Evolutionary conservation across 1,140 invertebrate genomes (phyloP).

Genomic region (Episyrphus balteatus): DNA sequence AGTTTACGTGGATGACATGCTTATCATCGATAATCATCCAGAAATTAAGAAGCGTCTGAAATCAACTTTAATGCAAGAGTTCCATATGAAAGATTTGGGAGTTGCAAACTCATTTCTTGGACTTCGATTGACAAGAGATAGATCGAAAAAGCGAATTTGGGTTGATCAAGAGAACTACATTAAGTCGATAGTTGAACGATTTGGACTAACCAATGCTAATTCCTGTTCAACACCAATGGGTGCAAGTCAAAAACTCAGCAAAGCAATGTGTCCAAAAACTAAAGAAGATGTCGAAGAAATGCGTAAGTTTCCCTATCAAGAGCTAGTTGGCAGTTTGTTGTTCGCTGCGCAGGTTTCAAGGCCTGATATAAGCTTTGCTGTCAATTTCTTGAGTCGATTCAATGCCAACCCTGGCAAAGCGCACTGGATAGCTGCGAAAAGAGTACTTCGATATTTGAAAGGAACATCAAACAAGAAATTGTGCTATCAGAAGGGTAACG

Average conservation of each 20-base stretch:
- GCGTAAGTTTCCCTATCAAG: slow-evolving; percentile 18
- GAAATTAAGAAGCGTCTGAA: too few relatives aligned
- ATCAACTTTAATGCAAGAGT: too few relatives aligned
- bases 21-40: too few relatives aligned
- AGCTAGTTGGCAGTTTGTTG: slow-evolving; percentile 20
- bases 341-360: slow-evolving; percentile 15
- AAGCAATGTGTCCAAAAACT: slow-evolving; percentile 6
- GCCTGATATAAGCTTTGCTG: slow-evolving; percentile 17
- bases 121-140: slow-evolving; percentile 16
- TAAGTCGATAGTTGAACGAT: slow-evolving; percentile 22
- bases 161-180: slow-evolving; percentile 30
- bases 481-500: background rate
- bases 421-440: slow-evolving; percentile 18
- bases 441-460: slow-evolving; percentile 22
- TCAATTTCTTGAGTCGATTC: slow-evolving; percentile 17
- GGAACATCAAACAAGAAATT: slow-evolving; percentile 12
- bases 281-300: slow-evolving; percentile 7
- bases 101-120: slow-evolving; percentile 21
- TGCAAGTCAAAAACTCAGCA: slow-evolving; percentile 15
- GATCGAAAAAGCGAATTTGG: slow-evolving; percentile 15
- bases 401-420: slow-evolving; percentile 12
- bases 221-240: slow-evolving; percentile 24
- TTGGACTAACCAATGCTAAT: slow-evolving; percentile 31
- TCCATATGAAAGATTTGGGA: too few relatives aligned
- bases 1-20: slow-evolving; percentile 1